Conservation (phyloP, 2,888 invertebrate genomes). For the Netelia fuscicornis region DNA sequence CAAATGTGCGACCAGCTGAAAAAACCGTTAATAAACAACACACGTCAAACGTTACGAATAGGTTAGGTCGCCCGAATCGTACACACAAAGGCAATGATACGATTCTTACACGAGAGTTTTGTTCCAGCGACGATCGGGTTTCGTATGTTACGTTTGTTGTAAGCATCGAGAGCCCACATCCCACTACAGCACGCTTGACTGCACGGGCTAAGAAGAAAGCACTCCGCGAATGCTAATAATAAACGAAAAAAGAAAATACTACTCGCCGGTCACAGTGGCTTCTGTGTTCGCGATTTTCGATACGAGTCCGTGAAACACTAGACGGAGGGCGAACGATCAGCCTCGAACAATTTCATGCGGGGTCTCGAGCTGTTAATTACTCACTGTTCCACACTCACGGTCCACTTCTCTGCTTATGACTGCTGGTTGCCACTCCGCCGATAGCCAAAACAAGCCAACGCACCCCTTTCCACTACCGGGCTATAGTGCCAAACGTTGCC, state of each 20-base stretch:
- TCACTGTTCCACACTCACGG: conserved; percentile 41
- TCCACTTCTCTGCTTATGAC: neutral
- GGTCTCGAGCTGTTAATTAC: conserved; percentile 72
- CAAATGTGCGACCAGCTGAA: too few relatives aligned
- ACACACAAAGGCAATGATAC: too few relatives aligned
- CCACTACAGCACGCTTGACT: neutral
- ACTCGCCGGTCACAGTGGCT: conserved; percentile 2
- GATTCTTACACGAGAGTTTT: too few relatives aligned
- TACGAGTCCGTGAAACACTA: conserved; percentile 59
- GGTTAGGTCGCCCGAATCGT: too few relatives aligned
- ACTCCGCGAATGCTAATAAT: neutral
- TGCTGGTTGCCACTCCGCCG: conserved; percentile 23
- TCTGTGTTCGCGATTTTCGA: conserved; percentile 17
- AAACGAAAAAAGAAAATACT: neutral
- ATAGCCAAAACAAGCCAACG: conserved; percentile 52
- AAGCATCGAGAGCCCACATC: neutral
- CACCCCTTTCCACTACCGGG: neutral
- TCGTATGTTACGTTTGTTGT: too few relatives aligned
- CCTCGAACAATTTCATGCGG: conserved; percentile 72
- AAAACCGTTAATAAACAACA: too few relatives aligned
- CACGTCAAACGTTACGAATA: too few relatives aligned
- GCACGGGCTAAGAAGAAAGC: neutral
- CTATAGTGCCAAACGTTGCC: neutral
- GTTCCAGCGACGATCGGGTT: too few relatives aligned
- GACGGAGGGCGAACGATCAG: conserved; percentile 62